phyloP scores from a whole-genome alignment of 2,888 invertebrate genomes.

The Stenoptilia bipunctidactyla region DNA sequence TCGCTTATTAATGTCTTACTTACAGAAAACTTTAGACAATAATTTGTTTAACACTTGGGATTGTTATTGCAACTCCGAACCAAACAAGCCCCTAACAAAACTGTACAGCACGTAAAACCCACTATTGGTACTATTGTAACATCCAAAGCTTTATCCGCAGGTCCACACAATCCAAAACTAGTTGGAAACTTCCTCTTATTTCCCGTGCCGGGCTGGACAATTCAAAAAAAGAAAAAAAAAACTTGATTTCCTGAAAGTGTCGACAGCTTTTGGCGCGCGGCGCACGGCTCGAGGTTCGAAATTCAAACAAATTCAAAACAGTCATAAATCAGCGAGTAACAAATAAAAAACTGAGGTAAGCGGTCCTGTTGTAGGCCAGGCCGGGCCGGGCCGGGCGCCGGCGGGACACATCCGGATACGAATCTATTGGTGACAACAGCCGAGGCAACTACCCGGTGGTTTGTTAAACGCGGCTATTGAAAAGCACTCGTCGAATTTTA shows the following conservation, averaged over 20 bases:
- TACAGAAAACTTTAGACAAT: no score
- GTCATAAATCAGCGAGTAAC: conserved; percentile 58
- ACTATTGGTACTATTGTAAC: no score
- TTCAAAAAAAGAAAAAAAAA: conserved; percentile 27
- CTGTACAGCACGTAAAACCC: no score
- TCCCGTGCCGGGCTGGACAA: conserved; percentile 14
- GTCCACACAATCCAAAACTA: no score
- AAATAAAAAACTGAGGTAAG: conserved; percentile 71
- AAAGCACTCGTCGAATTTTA: neutral
- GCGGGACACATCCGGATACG: conserved; percentile 53
- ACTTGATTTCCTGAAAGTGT: conserved; percentile 38
- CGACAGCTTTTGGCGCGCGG: conserved; percentile 40
- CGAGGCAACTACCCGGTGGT: conserved; percentile 43
- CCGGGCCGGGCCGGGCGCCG: conserved; percentile 31
- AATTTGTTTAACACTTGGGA: no score
- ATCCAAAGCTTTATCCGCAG: no score
- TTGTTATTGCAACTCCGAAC: no score
- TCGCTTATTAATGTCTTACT: no score
- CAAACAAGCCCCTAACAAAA: no score
- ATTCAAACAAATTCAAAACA: conserved; percentile 60
- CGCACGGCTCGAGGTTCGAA: no score
- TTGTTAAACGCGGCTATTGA: neutral
- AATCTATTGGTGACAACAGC: conserved; percentile 62
- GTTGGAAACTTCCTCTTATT: conserved; percentile 22
- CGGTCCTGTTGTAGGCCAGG: conserved; percentile 62